Evolutionary conservation across 53 echinoderm and acorn worm species (phyloP).

Genomic region (Temnopleurus reevesii): DNA sequence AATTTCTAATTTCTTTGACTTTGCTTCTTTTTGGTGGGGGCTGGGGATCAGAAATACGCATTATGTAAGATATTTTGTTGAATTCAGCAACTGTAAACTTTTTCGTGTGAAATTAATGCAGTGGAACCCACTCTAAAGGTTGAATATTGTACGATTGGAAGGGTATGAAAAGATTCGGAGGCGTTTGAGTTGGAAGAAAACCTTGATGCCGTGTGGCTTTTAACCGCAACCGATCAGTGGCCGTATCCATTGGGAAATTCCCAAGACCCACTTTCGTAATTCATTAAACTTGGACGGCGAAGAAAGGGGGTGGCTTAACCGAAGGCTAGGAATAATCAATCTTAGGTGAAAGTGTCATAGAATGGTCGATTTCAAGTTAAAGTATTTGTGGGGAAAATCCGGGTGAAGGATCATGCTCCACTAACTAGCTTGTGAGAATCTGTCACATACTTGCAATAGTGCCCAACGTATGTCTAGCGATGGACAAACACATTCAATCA

Average conservation of each 20-base stretch:
- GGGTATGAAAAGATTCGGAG: too few species aligned
- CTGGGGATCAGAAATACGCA: too few species aligned
- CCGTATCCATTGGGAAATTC: not conserved
- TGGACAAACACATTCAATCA: not conserved
- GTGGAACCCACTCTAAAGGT: too few species aligned
- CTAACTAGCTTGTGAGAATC: not conserved
- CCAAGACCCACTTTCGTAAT: not conserved
- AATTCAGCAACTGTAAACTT: too few species aligned
- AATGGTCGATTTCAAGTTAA: constrained; percentile 10
- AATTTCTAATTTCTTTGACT: too few species aligned
- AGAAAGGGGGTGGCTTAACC: not conserved
- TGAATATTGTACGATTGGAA: too few species aligned
- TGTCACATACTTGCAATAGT: not conserved
- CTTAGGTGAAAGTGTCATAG: not conserved
- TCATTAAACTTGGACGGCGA: not conserved
- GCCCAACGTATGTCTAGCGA: not conserved
- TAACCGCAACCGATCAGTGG: not conserved
- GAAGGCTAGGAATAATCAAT: not conserved
- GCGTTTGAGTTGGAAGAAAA: not conserved
- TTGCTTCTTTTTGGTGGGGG: too few species aligned
- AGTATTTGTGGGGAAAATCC: not conserved
- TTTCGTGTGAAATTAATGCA: too few species aligned
- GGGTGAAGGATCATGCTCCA: not conserved
- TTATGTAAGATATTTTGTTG: too few species aligned
- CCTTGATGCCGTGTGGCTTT: not conserved